These are phyloP conservation scores for Rhynchophorus ferrugineus DNA, from an alignment of 1,140 invertebrate species.

Conservation along the genomic window DNA sequence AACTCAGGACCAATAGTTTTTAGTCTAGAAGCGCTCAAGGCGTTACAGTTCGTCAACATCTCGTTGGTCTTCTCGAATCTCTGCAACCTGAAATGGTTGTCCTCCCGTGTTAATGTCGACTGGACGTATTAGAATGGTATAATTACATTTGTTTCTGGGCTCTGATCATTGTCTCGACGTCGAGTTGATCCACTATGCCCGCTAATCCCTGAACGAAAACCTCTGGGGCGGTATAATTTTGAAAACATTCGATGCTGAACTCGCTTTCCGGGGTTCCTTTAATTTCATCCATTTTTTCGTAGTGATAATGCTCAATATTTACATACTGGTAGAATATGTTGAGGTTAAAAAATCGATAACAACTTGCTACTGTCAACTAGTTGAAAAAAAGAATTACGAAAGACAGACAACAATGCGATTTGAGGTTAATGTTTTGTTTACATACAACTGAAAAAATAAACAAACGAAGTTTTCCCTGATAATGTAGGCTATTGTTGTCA, in stretches of 20 bases:
- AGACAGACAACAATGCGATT: too few relatives aligned
- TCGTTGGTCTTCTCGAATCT: constrained; percentile 96
- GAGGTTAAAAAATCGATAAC: neutral
- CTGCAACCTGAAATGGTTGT: constrained; percentile 65
- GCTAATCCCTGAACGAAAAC: constrained; percentile 85
- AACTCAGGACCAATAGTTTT: constrained; percentile 78
- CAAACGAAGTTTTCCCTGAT: too few relatives aligned
- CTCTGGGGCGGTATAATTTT: constrained; percentile 83
- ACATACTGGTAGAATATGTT: neutral
- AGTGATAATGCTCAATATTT: neutral
- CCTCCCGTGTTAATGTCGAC: neutral
- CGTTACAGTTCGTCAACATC: constrained; percentile 93
- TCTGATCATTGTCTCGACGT: constrained; percentile 82
- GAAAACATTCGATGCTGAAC: constrained; percentile 71
- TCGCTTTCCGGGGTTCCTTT: constrained; percentile 57
- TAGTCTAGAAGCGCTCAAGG: constrained; percentile 70
- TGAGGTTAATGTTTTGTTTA: too few relatives aligned
- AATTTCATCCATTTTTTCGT: neutral
- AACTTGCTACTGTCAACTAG: too few relatives aligned
- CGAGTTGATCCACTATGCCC: constrained; percentile 82
- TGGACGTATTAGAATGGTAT: neutral
- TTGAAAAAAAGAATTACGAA: too few relatives aligned
- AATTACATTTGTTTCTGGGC: constrained; percentile 88
- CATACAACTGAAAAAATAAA: too few relatives aligned
- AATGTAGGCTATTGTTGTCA: too few relatives aligned